Base-by-base conservation (phyloP, 2,113 vertebrate species). In the Columbina picui region DNA sequence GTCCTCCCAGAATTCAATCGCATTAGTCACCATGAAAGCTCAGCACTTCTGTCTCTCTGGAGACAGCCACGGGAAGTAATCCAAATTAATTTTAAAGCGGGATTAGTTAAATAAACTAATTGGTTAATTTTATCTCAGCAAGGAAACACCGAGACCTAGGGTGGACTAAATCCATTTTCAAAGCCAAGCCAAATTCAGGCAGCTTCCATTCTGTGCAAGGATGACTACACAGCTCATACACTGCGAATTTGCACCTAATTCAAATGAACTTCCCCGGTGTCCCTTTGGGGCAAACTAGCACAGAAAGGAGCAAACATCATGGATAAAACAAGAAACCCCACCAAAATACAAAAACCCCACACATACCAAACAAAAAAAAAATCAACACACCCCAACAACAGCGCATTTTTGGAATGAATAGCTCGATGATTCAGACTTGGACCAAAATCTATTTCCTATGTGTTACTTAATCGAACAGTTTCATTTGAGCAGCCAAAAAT, bases 401-500 rank as follows among this genome's bases (percentile, higher is more conserved):
- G 19, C 21, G 10, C 63, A 85, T 82, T 80, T 29, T 41, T 34
- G 12, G 55, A 89, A 81, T 25, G 1, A 83, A 78, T 71, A 77
- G 34, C 85, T 53, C 0, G 0, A 55, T 93, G 94, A 96, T 95
- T 97, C 90, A 95, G 84, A 83, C 89, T 96, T 94, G 71, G 93
- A 94, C 49, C 3, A 1, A 78, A 90, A 80, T 60, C 60, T 84
- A 20, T 90, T 96, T 96, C 85, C 64, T 96, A 83, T 21, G 78
- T 73, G 56, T 96, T 96, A 94, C 75, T 85, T 94, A 93, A 87
- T 93, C 78, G 91, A 83, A 75, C 21, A 87, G 61, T 64, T 96
- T 91, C 65, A 82, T 85, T 74, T 85, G 53, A 76, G 92, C 71
- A 87, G 83, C 70, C 83, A 90, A 90, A 90, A 88, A 63, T 23